Base-by-base conservation (phyloP, 2,797 vertebrate species). In the Mormyrops boulengeri region DNA sequence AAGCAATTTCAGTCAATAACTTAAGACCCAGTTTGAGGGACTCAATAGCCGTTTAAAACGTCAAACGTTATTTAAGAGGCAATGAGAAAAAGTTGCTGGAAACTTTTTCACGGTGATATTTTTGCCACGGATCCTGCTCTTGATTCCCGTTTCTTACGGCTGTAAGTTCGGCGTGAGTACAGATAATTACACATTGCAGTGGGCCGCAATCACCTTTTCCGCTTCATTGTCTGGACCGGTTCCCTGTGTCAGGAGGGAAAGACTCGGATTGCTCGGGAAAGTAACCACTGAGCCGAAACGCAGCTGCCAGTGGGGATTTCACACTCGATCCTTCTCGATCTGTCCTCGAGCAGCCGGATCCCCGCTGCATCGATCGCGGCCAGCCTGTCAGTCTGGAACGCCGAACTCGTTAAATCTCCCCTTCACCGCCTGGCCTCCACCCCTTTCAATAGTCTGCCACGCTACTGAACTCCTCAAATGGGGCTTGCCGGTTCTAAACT, bases 391-490 rank as follows among this genome's bases (percentile, higher is more conserved):
- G 38, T 6, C 38, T 3, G 66, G 52, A 38, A 73, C 34, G 4
- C 11, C 66, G 73, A 6, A 7, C 73, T 8, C 17, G 14, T 44
- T 44, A 80, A 44, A 80, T 41, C 38, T 69, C 17, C 73, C 17
- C 41, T 41, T 7, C 7, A 41, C 38, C 38, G 17, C 17, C 4
- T 11, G 26, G 9, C 26, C 34, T 69, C 11, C 12, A 12, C 5
- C 17, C 26, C 6, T 62, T 62, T 62, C 1, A 7, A 2, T 26
- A 88, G 86, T 30, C 86, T 57, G 60, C 88, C 77, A 87, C 11
- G 50, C 73, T 89, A 88, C 41, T 53, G 53, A 91, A 69, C 80
- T 85, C 69, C 69, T 88, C 14, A 80, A 17, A 80, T 80, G 73
- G 73, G 38, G 66, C 30, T 12, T 69, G 62, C 11, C 62, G 9